Percentiles rank a stretch among this genome's conserved stretches.
Conservation (phyloP, 2,888 invertebrate species). For the Drosophila merina region DNA sequence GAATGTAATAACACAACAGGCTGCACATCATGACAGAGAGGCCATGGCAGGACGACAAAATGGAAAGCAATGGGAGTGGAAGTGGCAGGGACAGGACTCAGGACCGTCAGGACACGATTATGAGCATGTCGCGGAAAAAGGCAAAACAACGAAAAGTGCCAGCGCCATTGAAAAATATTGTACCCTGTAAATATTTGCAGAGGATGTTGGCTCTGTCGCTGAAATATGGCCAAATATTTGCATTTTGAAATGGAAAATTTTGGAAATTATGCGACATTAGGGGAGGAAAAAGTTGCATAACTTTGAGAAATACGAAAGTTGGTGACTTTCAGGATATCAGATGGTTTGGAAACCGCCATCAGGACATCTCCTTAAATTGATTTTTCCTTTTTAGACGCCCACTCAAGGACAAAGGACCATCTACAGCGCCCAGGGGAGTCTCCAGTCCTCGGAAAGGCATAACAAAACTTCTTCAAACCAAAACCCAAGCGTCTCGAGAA, state of each 20-base stretch:
- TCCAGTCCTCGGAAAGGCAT: neutral
- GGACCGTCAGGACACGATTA: constrained; percentile 31
- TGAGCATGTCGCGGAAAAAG: constrained; percentile 35
- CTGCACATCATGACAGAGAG: constrained; percentile 39
- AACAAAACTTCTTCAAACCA: constrained; percentile 9
- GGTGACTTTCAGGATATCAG: neutral
- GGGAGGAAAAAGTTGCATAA: too few species aligned
- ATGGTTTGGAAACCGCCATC: neutral
- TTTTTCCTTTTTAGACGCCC: constrained; percentile 14
- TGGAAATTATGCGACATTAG: neutral
- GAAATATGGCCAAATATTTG: neutral
- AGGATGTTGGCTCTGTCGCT: neutral
- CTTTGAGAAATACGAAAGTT: too few species aligned
- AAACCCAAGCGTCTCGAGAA: constrained; percentile 16
- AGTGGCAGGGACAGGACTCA: neutral
- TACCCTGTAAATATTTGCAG: constrained; percentile 5
- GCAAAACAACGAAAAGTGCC: constrained; percentile 18
- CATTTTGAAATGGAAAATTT: neutral
- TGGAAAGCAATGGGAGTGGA: constrained; percentile 4
- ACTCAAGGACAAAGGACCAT: constrained; percentile 33
- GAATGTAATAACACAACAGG: constrained; percentile 39
- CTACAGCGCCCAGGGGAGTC: constrained; percentile 12
- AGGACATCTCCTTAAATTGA: constrained; percentile 3
- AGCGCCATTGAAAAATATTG: constrained; percentile 9
- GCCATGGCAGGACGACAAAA: constrained; percentile 23